phyloP scores from a whole-genome alignment of 2,888 invertebrate species.

The Ennomos erosarius region DNA sequence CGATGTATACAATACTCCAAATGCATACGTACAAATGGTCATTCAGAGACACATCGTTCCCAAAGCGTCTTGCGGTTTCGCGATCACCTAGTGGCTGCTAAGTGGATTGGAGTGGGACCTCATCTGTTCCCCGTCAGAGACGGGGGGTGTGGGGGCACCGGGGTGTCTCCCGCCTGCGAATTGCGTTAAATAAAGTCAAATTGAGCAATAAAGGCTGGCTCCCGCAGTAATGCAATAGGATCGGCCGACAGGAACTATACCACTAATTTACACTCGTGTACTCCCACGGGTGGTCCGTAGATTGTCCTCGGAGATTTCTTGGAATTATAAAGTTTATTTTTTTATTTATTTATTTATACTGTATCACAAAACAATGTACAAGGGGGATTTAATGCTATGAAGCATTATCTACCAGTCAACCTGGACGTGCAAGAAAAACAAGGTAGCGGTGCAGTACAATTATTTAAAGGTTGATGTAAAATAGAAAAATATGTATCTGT shows the following conservation, averaged over 20 bases:
- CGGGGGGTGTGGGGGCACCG: constrained; percentile 47
- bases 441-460: no score
- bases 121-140: constrained; percentile 80
- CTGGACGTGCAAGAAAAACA: no score
- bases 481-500: no score
- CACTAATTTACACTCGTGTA: constrained; percentile 66
- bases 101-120: constrained; percentile 83
- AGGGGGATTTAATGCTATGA: no score
- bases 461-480: no score
- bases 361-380: no score
- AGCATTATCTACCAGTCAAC: no score
- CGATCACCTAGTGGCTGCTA: constrained; percentile 77
- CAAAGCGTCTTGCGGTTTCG: constrained; percentile 59
- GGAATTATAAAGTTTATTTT: background rate
- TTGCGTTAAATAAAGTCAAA: constrained; percentile 85
- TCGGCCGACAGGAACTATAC: constrained; percentile 67
- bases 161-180: constrained; percentile 55
- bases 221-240: constrained; percentile 79
- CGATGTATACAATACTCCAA: constrained; percentile 23
- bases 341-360: no score
- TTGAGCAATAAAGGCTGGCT: constrained; percentile 84
- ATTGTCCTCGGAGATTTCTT: constrained; percentile 21
- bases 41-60: constrained; percentile 51
- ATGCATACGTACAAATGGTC: constrained; percentile 46
- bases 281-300: constrained; percentile 20